Conservation (phyloP, 2,888 invertebrate genomes). For the Lochmaea crataegi region DNA sequence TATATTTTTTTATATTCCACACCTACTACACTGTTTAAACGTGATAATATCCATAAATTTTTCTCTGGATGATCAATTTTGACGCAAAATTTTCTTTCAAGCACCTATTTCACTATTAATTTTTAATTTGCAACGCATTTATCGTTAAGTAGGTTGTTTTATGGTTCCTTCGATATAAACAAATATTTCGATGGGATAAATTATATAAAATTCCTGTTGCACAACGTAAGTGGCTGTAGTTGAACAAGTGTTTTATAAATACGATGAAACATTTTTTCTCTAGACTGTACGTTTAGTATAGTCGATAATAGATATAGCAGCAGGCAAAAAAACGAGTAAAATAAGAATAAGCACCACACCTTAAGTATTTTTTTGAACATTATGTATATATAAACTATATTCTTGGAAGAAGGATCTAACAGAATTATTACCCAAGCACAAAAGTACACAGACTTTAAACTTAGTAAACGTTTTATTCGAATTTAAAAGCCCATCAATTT, state of each 20-base stretch:
- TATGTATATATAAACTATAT: not conserved
- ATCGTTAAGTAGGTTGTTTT: conserved; percentile 28
- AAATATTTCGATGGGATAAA: conserved; percentile 25
- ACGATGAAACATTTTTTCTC: not conserved
- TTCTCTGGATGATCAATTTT: conserved; percentile 43
- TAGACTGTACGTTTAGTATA: not conserved
- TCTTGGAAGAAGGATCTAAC: no score
- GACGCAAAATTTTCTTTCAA: conserved; percentile 47
- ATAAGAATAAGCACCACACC: no score
- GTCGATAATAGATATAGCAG: no score
- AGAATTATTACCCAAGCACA: no score
- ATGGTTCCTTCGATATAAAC: conserved; percentile 32
- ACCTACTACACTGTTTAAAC: conserved; percentile 3
- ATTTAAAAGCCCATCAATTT: not conserved
- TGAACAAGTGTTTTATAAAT: conserved; percentile 17
- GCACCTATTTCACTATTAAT: conserved; percentile 42
- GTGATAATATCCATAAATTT: conserved; percentile 50
- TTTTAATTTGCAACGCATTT: conserved; percentile 38
- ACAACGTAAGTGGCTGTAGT: conserved; percentile 12
- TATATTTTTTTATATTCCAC: not conserved
- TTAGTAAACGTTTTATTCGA: not conserved
- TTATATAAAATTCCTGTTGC: conserved; percentile 21
- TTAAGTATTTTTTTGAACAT: not conserved
- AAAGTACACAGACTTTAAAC: not conserved
- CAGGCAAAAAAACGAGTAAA: no score